phyloP scores from a whole-genome alignment of 2,113 vertebrate genomes.

The Reinhardtius hippoglossoides region DNA sequence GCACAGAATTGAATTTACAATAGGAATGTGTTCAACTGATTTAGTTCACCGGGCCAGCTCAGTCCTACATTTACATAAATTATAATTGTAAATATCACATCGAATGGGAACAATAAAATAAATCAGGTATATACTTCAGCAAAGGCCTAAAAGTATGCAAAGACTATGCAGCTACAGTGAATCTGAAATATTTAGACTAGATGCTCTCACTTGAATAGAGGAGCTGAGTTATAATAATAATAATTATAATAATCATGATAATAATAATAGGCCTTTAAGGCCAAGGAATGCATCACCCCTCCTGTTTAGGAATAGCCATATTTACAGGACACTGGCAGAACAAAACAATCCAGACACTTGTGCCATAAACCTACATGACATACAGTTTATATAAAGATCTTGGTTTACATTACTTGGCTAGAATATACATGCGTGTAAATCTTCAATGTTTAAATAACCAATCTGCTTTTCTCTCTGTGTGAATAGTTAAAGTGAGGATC shows the following conservation, averaged over 20 bases:
- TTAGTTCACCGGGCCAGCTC: conserved; percentile 42
- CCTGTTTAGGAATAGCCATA: no score
- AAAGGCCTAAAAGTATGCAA: conserved; percentile 17
- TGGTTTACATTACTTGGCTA: no score
- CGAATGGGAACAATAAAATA: conserved; percentile 46
- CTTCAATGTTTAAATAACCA: neutral
- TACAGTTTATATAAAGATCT: neutral
- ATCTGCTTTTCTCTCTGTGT: neutral
- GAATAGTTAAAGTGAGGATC: neutral
- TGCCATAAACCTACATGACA: no score
- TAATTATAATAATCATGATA: conserved; percentile 1
- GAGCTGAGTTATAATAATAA: conserved; percentile 19
- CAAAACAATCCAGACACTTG: no score
- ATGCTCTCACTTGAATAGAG: conserved; percentile 4
- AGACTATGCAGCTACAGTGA: conserved; percentile 35
- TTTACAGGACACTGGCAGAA: no score
- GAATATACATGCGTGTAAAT: neutral
- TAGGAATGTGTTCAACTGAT: conserved; percentile 41
- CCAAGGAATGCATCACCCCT: neutral
- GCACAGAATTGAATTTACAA: conserved; percentile 32
- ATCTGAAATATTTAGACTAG: conserved; percentile 38
- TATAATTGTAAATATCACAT: conserved; percentile 51
- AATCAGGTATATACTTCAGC: conserved; percentile 37
- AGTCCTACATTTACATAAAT: conserved; percentile 52
- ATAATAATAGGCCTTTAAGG: neutral